Conservation (phyloP, 2,113 vertebrate genomes). For the Hassar affinis region DNA sequence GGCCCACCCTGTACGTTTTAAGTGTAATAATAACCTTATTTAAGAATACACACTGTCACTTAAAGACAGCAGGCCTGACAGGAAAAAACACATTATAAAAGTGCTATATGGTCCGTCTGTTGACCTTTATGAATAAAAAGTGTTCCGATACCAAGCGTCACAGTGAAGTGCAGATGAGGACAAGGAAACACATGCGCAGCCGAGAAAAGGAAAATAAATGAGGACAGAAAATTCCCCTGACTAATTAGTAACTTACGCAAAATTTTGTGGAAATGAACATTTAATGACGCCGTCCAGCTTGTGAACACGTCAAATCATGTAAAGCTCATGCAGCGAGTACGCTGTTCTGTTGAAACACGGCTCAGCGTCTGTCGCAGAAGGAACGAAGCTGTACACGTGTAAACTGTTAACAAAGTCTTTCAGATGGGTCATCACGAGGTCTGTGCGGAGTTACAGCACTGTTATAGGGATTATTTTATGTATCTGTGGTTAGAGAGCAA, state of each 20-base stretch:
- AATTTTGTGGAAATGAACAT: background rate
- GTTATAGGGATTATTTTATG: too few relatives aligned
- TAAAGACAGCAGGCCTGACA: too few relatives aligned
- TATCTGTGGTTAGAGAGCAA: too few relatives aligned
- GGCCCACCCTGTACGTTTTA: too few relatives aligned
- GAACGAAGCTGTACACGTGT: background rate
- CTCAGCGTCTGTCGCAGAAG: background rate
- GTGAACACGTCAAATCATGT: background rate
- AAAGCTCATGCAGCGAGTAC: background rate
- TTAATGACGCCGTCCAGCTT: background rate
- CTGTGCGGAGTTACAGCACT: too few relatives aligned
- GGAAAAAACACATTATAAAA: too few relatives aligned
- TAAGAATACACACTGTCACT: too few relatives aligned
- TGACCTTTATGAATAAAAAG: too few relatives aligned
- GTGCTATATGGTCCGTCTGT: too few relatives aligned
- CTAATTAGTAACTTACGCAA: background rate
- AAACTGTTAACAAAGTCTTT: background rate
- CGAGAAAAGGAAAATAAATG: background rate
- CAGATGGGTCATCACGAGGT: too few relatives aligned
- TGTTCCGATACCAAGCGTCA: too few relatives aligned
- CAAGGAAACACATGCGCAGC: background rate
- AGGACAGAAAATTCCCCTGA: background rate
- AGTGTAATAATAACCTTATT: too few relatives aligned
- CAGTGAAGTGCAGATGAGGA: background rate
- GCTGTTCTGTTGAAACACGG: background rate